A percentile compares a stretch with the other conserved stretches of the same genome.
Evolutionary conservation across 2,888 invertebrate genomes (phyloP).

Genomic region (Eristalis tenax): DNA sequence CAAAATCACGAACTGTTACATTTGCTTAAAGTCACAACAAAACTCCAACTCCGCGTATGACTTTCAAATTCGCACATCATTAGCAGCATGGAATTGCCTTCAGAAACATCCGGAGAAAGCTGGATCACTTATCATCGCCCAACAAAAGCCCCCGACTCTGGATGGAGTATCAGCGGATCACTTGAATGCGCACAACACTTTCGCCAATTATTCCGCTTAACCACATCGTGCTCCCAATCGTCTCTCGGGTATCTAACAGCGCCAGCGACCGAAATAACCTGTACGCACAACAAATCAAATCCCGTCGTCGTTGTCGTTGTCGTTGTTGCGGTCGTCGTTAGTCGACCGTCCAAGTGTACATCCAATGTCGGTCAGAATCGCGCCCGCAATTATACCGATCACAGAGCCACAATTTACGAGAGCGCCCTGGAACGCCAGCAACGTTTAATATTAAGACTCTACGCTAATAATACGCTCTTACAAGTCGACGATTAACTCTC

Average conservation of each 20-base stretch:
- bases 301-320: slow-evolving; percentile 14
- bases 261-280: slow-evolving; percentile 41
- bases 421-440: slow-evolving; percentile 58
- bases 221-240: slow-evolving; percentile 57
- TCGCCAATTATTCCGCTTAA: slow-evolving; percentile 72
- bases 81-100: not conserved
- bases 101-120: slow-evolving; percentile 25
- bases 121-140: slow-evolving; percentile 28
- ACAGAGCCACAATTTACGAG: slow-evolving; percentile 49
- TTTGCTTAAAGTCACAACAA: too few relatives aligned
- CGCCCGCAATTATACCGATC: slow-evolving; percentile 53
- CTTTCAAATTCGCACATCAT: slow-evolving; percentile 8
- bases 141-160: slow-evolving; percentile 13
- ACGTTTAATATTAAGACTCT: slow-evolving; percentile 65
- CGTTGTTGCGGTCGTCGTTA: slow-evolving; percentile 2
- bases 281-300: slow-evolving; percentile 51
- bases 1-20: too few relatives aligned
- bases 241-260: slow-evolving; percentile 35
- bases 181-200: slow-evolving; percentile 64
- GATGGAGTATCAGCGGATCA: slow-evolving; percentile 3
- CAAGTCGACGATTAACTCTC: slow-evolving; percentile 66
- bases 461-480: slow-evolving; percentile 72
- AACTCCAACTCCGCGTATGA: not conserved
- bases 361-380: slow-evolving; percentile 53
- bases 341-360: slow-evolving; percentile 1